Evolutionary conservation across 92 coral and sea anemone genomes (phyloP).

Genomic region (Bergia sp.): DNA sequence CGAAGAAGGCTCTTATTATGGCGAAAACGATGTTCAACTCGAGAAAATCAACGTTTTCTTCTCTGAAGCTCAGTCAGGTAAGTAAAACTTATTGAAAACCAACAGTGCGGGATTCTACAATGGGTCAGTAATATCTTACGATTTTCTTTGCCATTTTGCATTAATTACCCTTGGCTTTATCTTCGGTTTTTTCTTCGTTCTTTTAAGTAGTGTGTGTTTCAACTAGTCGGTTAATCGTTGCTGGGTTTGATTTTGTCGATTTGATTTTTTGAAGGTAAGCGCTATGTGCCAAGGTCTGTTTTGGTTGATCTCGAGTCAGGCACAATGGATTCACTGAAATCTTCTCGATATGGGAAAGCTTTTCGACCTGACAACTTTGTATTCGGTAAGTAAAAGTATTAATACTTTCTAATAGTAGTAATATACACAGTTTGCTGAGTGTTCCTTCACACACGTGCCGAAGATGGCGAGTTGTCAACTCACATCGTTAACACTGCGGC

Average conservation of each 20-base stretch:
- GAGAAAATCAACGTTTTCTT: conserved; percentile 87
- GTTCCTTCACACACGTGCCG: background rate
- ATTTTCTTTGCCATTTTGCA: background rate
- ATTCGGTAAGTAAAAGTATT: conserved; percentile 72
- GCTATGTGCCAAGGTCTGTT: conserved; percentile 90
- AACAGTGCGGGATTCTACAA: background rate
- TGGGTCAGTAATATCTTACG: background rate
- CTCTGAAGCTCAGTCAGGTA: conserved; percentile 82
- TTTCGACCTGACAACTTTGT: conserved; percentile 94
- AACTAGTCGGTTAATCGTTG: background rate
- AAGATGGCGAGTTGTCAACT: background rate
- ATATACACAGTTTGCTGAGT: conserved; percentile 1
- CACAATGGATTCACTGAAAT: conserved; percentile 86
- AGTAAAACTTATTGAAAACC: conserved; percentile 10
- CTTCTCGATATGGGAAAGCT: conserved; percentile 80
- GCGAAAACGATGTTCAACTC: conserved; percentile 69
- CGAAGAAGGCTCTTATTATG: conserved; percentile 70
- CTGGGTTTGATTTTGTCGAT: background rate
- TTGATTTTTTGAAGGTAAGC: conserved; percentile 57
- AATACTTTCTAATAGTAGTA: background rate
- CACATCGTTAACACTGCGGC: background rate
- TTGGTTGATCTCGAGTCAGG: conserved; percentile 97
- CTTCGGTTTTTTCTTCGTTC: background rate
- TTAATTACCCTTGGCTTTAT: background rate
- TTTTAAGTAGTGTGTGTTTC: background rate